Evolutionary conservation across 2,888 invertebrate species (phyloP).

Genomic region (Atethmia centrago): DNA sequence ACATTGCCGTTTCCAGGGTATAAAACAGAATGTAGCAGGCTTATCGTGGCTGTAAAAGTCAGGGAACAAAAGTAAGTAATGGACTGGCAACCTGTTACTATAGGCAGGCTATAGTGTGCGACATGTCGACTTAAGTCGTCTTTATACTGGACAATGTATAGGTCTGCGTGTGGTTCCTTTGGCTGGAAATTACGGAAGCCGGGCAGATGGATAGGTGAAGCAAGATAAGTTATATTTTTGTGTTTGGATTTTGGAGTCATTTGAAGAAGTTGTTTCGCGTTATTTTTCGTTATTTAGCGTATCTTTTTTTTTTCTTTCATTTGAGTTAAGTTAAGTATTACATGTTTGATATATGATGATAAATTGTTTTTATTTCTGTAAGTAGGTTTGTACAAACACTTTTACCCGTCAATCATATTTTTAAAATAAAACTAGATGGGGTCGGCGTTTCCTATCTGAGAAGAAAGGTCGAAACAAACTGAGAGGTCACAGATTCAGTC

Average conservation of each 20-base stretch:
- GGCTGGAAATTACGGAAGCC: not conserved
- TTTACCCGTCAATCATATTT: too few species aligned
- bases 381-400: too few species aligned
- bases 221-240: not conserved
- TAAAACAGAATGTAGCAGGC: constrained; percentile 35
- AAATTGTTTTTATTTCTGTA: too few species aligned
- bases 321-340: too few species aligned
- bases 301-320: not conserved
- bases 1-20: constrained; percentile 14
- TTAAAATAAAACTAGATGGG: too few species aligned
- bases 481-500: too few species aligned
- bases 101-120: not conserved
- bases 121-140: constrained; percentile 15
- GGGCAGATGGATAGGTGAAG: not conserved
- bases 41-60: constrained; percentile 52
- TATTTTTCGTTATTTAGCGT: not conserved
- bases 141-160: constrained; percentile 21
- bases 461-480: too few species aligned
- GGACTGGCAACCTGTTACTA: constrained; percentile 49
- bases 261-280: not conserved
- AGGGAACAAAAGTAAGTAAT: constrained; percentile 46
- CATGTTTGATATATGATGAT: too few species aligned
- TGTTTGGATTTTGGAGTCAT: not conserved
- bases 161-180: not conserved
- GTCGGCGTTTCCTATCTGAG: too few species aligned